phyloP scores from a whole-genome alignment of 2,888 invertebrate genomes.

The Dicycla oo region DNA sequence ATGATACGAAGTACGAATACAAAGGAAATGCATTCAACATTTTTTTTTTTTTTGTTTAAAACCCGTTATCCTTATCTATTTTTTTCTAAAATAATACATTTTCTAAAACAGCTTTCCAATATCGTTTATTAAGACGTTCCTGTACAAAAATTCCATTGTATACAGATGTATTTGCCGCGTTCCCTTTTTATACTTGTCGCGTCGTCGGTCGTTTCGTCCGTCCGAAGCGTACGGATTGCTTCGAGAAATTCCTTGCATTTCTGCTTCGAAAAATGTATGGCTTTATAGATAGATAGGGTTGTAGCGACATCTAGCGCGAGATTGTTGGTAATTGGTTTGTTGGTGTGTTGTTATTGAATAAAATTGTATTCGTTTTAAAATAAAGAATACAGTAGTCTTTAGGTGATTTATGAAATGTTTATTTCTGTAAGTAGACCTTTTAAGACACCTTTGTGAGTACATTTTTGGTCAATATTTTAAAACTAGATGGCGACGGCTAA shows the following conservation, averaged over 20 bases:
- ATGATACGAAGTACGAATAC: not conserved
- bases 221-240: conserved; percentile 53
- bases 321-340: conserved; percentile 29
- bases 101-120: conserved; percentile 51
- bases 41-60: not conserved
- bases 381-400: not conserved
- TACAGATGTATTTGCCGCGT: conserved; percentile 49
- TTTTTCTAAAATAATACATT: conserved; percentile 37
- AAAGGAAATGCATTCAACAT: not conserved
- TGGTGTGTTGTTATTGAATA: conserved; percentile 7
- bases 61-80: not conserved
- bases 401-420: not conserved
- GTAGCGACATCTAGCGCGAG: conserved; percentile 37
- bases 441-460: not conserved
- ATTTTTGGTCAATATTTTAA: not conserved
- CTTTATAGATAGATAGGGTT: conserved; percentile 33
- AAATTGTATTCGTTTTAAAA: not conserved
- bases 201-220: conserved; percentile 23
- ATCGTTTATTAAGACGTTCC: conserved; percentile 60
- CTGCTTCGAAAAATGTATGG: conserved; percentile 51
- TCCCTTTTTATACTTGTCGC: conserved; percentile 53
- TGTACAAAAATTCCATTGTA: conserved; percentile 57
- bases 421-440: not conserved
- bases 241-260: conserved; percentile 56
- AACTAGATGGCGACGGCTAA: not conserved